Evolutionary conservation across 2,797 vertebrate genomes (phyloP).

Genomic region (Alcedo quadribrachys): DNA sequence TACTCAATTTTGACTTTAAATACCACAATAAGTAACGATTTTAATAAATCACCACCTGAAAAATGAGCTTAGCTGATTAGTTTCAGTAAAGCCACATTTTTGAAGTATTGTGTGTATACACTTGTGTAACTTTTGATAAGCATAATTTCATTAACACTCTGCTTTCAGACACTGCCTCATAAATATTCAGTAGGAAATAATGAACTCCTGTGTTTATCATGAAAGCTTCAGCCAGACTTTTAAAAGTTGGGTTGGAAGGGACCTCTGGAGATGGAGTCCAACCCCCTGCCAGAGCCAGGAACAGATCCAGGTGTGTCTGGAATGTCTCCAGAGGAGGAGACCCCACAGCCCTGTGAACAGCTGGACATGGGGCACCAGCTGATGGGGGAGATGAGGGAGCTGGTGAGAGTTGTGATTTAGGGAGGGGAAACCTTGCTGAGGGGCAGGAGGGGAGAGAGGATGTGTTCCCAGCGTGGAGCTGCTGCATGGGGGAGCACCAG

Average conservation of each 20-base stretch:
- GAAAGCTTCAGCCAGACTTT: not conserved
- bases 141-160: constrained; percentile 36
- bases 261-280: too few relatives aligned
- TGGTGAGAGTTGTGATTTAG: too few relatives aligned
- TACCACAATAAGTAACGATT: not conserved
- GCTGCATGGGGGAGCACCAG: too few relatives aligned
- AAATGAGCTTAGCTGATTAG: constrained; percentile 5
- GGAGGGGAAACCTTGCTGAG: too few relatives aligned
- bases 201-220: not conserved
- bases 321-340: too few relatives aligned
- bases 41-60: constrained; percentile 31
- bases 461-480: too few relatives aligned
- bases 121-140: constrained; percentile 26
- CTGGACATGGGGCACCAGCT: too few relatives aligned
- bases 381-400: too few relatives aligned
- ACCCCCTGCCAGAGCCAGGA: too few relatives aligned
- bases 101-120: not conserved
- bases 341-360: too few relatives aligned
- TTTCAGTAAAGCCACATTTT: not conserved
- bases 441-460: too few relatives aligned
- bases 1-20: constrained; percentile 23
- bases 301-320: too few relatives aligned
- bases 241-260: not conserved
- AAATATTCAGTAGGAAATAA: constrained; percentile 23
- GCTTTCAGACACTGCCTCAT: constrained; percentile 43